phyloP scores from a whole-genome alignment of 2,888 invertebrate genomes.

The Acleris emargana region DNA sequence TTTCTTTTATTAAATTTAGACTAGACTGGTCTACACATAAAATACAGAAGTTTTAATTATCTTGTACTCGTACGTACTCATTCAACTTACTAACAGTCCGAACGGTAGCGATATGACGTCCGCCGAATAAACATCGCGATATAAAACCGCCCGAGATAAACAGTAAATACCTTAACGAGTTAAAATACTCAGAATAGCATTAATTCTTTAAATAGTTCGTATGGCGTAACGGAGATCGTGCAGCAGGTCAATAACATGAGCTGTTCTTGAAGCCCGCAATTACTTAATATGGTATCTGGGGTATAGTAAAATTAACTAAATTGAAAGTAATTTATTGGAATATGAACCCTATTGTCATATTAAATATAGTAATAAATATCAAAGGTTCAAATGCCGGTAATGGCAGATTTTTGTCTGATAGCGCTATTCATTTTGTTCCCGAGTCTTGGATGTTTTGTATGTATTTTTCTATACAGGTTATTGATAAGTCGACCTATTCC shows the following conservation, averaged over 20 bases:
- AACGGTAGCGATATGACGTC: slow-evolving; percentile 17
- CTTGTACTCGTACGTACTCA: not conserved
- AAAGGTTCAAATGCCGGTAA: no score
- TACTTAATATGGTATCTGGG: not conserved
- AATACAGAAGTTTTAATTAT: no score
- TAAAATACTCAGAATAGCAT: slow-evolving; percentile 20
- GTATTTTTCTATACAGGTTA: no score
- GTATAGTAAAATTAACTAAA: not conserved
- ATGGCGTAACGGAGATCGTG: slow-evolving; percentile 1
- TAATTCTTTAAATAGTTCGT: slow-evolving; percentile 15
- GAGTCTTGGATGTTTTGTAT: no score
- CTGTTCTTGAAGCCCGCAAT: not conserved
- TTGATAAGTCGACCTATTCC: no score
- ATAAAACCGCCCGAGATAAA: slow-evolving; percentile 21
- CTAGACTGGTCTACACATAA: no score
- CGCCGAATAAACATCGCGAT: slow-evolving; percentile 19
- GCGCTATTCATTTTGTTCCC: no score
- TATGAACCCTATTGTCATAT: no score
- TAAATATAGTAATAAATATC: no score
- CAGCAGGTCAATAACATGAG: slow-evolving; percentile 16
- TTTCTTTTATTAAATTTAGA: no score
- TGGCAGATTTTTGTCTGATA: no score
- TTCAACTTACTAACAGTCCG: slow-evolving; percentile 1
- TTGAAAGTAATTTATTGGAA: no score
- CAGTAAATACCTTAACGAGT: slow-evolving; percentile 24